Percentiles rank a stretch among this genome's conserved stretches.
phyloP scores from a whole-genome alignment of 1,140 invertebrate species.

The Laodelphax striatellus region DNA sequence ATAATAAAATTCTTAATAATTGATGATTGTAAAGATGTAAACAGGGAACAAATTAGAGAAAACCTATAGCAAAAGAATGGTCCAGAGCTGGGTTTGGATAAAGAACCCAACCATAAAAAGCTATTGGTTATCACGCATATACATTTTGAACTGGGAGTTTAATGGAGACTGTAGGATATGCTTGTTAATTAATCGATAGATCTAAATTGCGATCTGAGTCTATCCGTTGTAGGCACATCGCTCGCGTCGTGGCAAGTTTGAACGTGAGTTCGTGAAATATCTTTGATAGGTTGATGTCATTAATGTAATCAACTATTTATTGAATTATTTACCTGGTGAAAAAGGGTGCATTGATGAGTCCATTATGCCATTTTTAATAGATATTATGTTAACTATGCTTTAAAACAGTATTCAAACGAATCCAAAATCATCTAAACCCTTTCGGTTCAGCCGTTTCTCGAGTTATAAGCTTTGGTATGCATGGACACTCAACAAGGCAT shows the following conservation, averaged over 20 bases:
- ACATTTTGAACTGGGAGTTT: neutral
- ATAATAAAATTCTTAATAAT: neutral
- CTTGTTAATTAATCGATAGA: constrained; percentile 14
- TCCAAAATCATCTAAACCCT: no score
- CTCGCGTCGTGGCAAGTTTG: no score
- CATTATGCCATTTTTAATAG: neutral
- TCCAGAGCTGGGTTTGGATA: neutral
- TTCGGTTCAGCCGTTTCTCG: neutral
- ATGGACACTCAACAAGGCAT: neutral
- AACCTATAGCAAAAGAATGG: neutral
- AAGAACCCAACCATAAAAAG: neutral
- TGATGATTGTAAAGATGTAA: neutral
- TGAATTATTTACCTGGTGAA: neutral
- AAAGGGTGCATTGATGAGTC: neutral
- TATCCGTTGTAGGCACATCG: constrained; percentile 8
- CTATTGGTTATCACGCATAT: neutral
- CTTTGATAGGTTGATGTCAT: no score
- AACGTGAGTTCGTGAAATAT: no score
- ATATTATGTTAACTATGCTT: no score
- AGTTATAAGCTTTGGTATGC: no score
- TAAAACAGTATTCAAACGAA: no score
- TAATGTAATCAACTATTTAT: neutral
- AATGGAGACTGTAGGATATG: neutral
- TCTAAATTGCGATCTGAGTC: constrained; percentile 23
- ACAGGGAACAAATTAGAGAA: neutral